Evolutionary conservation across 2,888 invertebrate genomes (phyloP).

Genomic region (Leptinotarsa juncta): DNA sequence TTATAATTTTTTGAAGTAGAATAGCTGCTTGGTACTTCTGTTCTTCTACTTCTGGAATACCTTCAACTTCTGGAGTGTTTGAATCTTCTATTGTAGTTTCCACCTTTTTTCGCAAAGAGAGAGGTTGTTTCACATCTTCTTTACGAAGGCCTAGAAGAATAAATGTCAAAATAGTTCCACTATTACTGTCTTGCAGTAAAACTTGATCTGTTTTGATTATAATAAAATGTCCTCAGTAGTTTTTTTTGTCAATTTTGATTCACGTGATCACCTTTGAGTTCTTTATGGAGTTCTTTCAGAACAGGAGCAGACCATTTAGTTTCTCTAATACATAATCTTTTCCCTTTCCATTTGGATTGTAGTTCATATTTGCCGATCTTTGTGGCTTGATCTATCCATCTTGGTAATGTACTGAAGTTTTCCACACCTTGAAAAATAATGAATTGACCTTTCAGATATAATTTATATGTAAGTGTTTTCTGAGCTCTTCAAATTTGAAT

Average conservation of each 20-base stretch:
- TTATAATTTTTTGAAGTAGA: slow-evolving; percentile 74
- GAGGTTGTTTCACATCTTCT: slow-evolving; percentile 44
- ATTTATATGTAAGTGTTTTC: no score
- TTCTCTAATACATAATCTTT: slow-evolving; percentile 70
- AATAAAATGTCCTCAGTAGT: no score
- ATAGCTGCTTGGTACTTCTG: slow-evolving; percentile 70
- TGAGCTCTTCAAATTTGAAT: no score
- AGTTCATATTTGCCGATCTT: slow-evolving; percentile 63
- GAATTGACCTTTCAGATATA: background rate
- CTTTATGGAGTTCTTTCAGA: slow-evolving; percentile 71
- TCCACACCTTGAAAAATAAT: slow-evolving; percentile 67
- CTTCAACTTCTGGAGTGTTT: slow-evolving; percentile 58
- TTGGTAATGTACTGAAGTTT: slow-evolving; percentile 66
- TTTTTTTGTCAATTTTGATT: background rate
- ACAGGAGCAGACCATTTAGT: slow-evolving; percentile 76
- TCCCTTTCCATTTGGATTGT: slow-evolving; percentile 62
- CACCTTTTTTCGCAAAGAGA: slow-evolving; percentile 53
- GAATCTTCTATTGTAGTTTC: slow-evolving; percentile 46
- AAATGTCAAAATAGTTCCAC: background rate
- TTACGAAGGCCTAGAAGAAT: slow-evolving; percentile 48
- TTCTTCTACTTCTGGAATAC: slow-evolving; percentile 61
- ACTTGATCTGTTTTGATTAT: background rate
- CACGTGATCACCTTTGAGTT: slow-evolving; percentile 68
- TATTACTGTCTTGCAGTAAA: background rate
- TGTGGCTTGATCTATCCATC: slow-evolving; percentile 65